Evolutionary conservation across 2,888 invertebrate genomes (phyloP), one percentile per base, ranked within the genome.

Genomic region (Stramonita haemastoma): DNA sequence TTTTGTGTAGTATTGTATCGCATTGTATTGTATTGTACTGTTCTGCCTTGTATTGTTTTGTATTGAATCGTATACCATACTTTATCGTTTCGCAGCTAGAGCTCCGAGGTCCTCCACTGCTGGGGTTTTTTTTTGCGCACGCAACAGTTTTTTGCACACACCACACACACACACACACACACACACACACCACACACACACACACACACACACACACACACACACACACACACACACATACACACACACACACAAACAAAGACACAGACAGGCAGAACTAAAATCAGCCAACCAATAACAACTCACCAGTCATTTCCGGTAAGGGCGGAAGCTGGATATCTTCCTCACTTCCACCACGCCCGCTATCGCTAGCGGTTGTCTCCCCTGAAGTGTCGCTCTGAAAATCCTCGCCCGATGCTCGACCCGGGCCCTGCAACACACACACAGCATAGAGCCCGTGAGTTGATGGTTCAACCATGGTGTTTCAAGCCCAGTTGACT

Each of bases 321-420:
- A 91, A 87, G 22, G 91, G 91, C 17, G 91, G 91, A 32, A 91
- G 87, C 73, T 92, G 93, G 87, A 94, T 93, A 89, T 95, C 95
- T 88, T 95, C 95, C 90, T 95, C 95, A 91, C 95, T 95, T 87
- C 94, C 94, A 73, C 95, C 95, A 57, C 94, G 93, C 19, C 95
- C 95, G 86, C 95, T 95, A 90, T 95, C 95, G 84, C 94, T 94
- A 70, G 94, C 93, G 90, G 93, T 94, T 19, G 94, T 94, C 90
- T 95, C 95, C 70, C 93, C 94, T n/a, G 95, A 95, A 0, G 94
- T 93, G 77, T 94, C 94, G 91, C 95, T 95, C 91, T 95, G 94
- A 84, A 93, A 93, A 90, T 95, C 95, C 90, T 95, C 94, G 29
- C 91, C 90, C 0, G 90, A 90, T 1, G 92, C 87, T 56, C 90